Base-by-base conservation (phyloP, 2,797 vertebrate species). In the Squalus acanthias region DNA sequence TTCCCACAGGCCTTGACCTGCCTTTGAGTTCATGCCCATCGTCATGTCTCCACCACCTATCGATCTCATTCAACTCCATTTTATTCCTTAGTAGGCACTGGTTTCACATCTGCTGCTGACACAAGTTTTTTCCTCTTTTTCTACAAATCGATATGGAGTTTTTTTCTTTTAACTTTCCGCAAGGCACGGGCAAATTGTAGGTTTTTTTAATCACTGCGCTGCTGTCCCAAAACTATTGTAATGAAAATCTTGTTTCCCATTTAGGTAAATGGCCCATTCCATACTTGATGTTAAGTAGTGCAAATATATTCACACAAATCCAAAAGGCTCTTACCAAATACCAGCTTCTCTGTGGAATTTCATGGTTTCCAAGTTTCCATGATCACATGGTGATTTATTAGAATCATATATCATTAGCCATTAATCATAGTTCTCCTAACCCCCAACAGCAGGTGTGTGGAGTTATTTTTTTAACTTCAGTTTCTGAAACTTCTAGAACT, bases 361-460 rank as follows among this genome's bases (percentile, higher is more conserved):
- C 94, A 70, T 29, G 33, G 46, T 33, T 72, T 72, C 93, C 93
- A 95, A 57, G 94, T 95, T 95, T 95, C 69, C 94, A 95, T 50
- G 94, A 70, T 95, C 46, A 72, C 69, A 74, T 74, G 69, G 9
- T 74, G 50, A 95, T 50, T 95, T 95, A 57, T 95, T 95, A 57
- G 94, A 50, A 70, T 95, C 94, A 74, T 95, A 95, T 74, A 95
- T 95, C 94, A 74, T 57, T 9, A 26, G 24, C 29, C 39, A 70
- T 95, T 72, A 95, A 95, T 95, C 94, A 50, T 70, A 7, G 46
- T 72, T 95, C 69, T 57, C 46, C 63, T 69, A 93, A 46, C n/a
- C 63, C 46, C 69, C 94, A 72, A 39, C 94, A 95, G 94, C 94
- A 95, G 94, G 94, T 95, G 94, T 95, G 94, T 9, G 69, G 94